Percentiles rank a stretch among this genome's conserved stretches.
Conservation (phyloP, 2,113 vertebrate genomes). For the Callospermophilus lateralis region DNA sequence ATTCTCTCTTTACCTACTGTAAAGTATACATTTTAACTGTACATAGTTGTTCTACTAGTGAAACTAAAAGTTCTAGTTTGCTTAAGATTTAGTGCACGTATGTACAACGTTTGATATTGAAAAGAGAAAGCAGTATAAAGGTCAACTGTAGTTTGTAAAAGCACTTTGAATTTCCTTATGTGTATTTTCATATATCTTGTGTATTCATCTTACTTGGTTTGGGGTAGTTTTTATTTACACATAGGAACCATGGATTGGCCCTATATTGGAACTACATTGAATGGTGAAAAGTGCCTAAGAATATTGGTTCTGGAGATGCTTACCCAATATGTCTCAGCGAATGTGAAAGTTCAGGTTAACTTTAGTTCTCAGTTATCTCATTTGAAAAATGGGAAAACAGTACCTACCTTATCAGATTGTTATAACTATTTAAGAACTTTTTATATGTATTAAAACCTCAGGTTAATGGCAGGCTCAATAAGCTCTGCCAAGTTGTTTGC, state of each 20-base stretch:
- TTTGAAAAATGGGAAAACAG: background rate
- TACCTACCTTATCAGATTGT: background rate
- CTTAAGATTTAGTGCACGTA: background rate
- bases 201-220: background rate
- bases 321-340: background rate
- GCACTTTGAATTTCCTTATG: background rate
- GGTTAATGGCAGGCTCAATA: background rate
- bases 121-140: background rate
- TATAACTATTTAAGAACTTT: background rate
- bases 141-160: background rate
- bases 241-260: background rate
- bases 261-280: background rate
- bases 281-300: background rate
- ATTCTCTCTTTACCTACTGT: conserved; percentile 15
- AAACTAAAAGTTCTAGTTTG: background rate
- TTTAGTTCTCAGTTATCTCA: background rate
- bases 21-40: conserved; percentile 19
- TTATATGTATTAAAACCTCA: background rate
- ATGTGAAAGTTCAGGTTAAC: background rate
- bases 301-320: background rate
- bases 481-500: background rate
- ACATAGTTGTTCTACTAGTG: background rate
- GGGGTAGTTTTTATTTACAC: background rate
- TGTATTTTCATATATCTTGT: background rate
- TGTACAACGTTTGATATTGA: background rate